phyloP scores from a whole-genome alignment of 2,797 vertebrate species.

The Pyrocephalus nanus region DNA sequence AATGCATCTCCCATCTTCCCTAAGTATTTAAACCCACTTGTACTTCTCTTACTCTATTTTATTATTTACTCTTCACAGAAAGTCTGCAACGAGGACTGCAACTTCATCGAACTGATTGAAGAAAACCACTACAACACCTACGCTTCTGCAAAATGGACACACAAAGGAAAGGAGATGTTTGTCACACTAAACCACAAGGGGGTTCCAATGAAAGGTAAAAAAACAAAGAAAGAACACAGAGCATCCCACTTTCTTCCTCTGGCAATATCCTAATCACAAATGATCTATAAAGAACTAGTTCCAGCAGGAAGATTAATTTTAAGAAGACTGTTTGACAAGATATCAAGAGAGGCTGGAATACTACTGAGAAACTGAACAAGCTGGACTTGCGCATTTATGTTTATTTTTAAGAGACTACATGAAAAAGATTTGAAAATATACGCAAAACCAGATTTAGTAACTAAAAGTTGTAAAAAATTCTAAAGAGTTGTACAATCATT shows the following conservation, averaged over 20 bases:
- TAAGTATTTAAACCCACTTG: background rate
- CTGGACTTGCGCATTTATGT: slow-evolving; percentile 91
- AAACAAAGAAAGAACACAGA: slow-evolving; percentile 90
- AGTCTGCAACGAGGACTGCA: slow-evolving; percentile 94
- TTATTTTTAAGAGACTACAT: slow-evolving; percentile 83
- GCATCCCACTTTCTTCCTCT: slow-evolving; percentile 97
- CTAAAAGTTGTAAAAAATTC: slow-evolving; percentile 85
- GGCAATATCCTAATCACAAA: slow-evolving; percentile 77
- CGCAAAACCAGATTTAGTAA: slow-evolving; percentile 82
- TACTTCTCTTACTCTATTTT: background rate
- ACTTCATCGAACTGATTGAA: slow-evolving; percentile 96
- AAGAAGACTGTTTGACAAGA: slow-evolving; percentile 79
- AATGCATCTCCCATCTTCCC: background rate
- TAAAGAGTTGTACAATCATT: slow-evolving; percentile 83
- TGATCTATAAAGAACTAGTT: slow-evolving; percentile 78
- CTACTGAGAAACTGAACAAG: slow-evolving; percentile 92
- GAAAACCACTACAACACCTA: slow-evolving; percentile 98
- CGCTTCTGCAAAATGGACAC: slow-evolving; percentile 93
- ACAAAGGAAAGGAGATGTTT: slow-evolving; percentile 92
- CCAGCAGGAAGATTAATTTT: slow-evolving; percentile 84
- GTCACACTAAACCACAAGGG: slow-evolving; percentile 95
- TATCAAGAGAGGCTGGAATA: slow-evolving; percentile 83
- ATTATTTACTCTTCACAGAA: slow-evolving; percentile 81
- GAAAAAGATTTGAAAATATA: slow-evolving; percentile 80
- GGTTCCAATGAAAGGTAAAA: slow-evolving; percentile 88